Evolutionary conservation across 2,113 vertebrate genomes (phyloP).

Genomic region (Neotragus moschatus): DNA sequence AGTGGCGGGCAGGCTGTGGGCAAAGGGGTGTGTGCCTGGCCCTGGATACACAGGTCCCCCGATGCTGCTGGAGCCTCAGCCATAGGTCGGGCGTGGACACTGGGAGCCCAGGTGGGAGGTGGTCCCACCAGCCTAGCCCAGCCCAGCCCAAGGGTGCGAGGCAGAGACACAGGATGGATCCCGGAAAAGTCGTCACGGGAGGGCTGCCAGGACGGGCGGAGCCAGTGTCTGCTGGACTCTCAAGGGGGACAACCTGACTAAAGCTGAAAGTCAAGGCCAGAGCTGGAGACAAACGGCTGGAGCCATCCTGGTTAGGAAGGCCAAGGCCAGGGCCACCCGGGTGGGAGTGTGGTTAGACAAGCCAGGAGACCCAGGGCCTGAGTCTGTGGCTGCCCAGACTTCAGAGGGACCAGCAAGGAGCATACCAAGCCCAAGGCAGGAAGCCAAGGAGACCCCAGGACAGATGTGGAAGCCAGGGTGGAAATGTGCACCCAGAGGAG

Average conservation of each 20-base stretch:
- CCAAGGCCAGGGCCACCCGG: fast-evolving
- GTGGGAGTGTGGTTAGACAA: not conserved
- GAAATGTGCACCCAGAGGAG: not conserved
- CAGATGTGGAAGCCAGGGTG: fast-evolving
- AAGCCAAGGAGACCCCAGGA: not conserved
- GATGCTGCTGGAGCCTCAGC: not conserved
- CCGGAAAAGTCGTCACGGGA: not conserved
- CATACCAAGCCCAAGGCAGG: too few relatives aligned
- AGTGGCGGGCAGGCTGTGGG: not conserved
- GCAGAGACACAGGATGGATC: not conserved
- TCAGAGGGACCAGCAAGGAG: too few relatives aligned
- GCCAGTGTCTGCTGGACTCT: not conserved
- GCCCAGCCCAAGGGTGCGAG: not conserved
- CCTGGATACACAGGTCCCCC: not conserved
- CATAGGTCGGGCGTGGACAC: too few relatives aligned
- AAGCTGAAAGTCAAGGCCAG: not conserved
- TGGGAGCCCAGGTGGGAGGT: not conserved
- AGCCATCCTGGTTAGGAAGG: too few relatives aligned
- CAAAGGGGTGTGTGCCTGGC: not conserved
- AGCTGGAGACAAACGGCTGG: not conserved
- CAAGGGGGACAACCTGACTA: not conserved
- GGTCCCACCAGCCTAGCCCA: not conserved
- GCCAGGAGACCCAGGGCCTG: not conserved
- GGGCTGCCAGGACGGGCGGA: not conserved
- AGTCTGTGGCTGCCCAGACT: not conserved